These are phyloP conservation scores for Hydriomena furcata DNA, from an alignment of 2,888 invertebrate genomes.

Conservation along the genomic window DNA sequence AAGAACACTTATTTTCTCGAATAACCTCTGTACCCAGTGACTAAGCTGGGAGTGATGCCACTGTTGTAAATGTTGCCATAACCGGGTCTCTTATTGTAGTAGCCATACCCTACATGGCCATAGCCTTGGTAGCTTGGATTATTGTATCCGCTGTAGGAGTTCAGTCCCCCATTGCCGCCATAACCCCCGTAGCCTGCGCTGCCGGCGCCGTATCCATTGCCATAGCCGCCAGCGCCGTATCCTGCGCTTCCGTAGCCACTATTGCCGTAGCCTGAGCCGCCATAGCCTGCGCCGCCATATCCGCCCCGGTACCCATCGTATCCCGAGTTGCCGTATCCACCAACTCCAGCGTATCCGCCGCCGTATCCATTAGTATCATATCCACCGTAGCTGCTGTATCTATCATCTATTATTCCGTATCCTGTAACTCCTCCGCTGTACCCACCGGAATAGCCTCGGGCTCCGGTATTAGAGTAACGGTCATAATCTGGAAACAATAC, in stretches of 20 bases:
- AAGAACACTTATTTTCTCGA: constrained; percentile 54
- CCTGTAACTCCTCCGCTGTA: constrained; percentile 48
- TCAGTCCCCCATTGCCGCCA: constrained; percentile 84
- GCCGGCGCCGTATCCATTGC: constrained; percentile 19
- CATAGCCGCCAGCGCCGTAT: constrained; percentile 19
- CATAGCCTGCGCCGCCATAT: constrained; percentile 24
- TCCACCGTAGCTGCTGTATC: constrained; percentile 20
- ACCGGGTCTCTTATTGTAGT: constrained; percentile 68
- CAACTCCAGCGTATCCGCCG: constrained; percentile 32
- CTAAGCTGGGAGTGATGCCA: constrained; percentile 73
- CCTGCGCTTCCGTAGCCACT: constrained; percentile 24
- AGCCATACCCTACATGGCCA: constrained; percentile 84
- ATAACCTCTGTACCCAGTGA: constrained; percentile 80
- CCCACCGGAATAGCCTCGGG: constrained; percentile 52
- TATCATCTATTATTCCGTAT: neutral
- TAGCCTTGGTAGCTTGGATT: constrained; percentile 79
- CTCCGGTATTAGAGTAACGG: constrained; percentile 65
- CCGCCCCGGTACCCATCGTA: too few species aligned
- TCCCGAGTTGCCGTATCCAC: constrained; percentile 7
- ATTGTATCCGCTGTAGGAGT: constrained; percentile 84
- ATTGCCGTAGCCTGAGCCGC: constrained; percentile 44
- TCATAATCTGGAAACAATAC: constrained; percentile 47
- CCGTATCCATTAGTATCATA: constrained; percentile 22
- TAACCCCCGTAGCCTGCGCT: constrained; percentile 81
- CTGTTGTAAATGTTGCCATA: constrained; percentile 68